A percentile compares a stretch with the other conserved stretches of the same genome.
Conservation (phyloP, 2,888 invertebrate genomes). For the Altica lythri region DNA sequence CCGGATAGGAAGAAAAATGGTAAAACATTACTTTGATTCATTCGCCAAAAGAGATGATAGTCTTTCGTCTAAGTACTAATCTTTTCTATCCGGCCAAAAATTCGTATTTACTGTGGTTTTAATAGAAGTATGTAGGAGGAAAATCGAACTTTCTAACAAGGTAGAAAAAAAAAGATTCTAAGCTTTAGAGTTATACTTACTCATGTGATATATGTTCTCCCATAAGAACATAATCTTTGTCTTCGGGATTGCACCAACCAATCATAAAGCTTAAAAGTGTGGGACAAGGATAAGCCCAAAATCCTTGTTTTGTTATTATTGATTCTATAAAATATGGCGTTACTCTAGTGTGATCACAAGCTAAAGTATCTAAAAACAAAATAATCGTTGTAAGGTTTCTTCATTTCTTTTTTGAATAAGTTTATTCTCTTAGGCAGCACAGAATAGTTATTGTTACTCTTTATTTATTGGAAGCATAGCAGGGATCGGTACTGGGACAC, state of each 20-base stretch:
- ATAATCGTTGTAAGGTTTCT: too few species aligned
- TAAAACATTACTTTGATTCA: not conserved
- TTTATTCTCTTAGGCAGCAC: too few species aligned
- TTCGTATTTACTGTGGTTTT: not conserved
- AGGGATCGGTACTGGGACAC: too few species aligned
- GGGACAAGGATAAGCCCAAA: constrained; percentile 85
- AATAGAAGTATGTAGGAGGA: not conserved
- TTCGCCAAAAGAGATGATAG: not conserved
- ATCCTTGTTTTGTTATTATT: constrained; percentile 77
- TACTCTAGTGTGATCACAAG: constrained; percentile 89
- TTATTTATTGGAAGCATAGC: too few species aligned
- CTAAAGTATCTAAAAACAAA: constrained; percentile 71
- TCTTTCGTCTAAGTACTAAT: not conserved
- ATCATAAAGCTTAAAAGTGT: constrained; percentile 82
- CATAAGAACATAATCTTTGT: constrained; percentile 81
- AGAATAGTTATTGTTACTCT: too few species aligned
- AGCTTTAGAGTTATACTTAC: constrained; percentile 63
- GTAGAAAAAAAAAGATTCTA: not conserved
- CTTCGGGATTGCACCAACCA: constrained; percentile 81
- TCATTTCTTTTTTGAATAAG: too few species aligned
- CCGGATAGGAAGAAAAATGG: not conserved
- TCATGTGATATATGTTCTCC: constrained; percentile 80
- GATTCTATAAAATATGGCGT: constrained; percentile 91
- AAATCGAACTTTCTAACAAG: not conserved
- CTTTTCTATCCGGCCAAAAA: not conserved